phyloP scores from a whole-genome alignment of 2,113 vertebrate species.

The Pseudopodoces humilis region DNA sequence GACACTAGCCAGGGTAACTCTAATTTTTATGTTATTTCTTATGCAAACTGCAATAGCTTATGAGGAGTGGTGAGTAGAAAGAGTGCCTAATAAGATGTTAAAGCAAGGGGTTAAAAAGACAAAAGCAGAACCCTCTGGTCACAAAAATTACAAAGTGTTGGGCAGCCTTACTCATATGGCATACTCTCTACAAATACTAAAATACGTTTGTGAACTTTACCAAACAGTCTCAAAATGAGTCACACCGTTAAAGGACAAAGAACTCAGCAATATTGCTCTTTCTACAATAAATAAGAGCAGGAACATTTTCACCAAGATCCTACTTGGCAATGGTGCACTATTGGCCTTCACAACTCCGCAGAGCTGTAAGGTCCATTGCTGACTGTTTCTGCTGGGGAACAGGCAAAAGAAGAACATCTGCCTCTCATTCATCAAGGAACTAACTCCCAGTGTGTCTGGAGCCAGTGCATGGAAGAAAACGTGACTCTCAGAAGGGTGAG shows the following conservation, averaged over 20 bases:
- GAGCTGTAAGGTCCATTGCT: background rate
- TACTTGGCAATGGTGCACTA: background rate
- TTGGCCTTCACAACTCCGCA: background rate
- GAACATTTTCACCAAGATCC: background rate
- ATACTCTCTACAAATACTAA: slow-evolving; percentile 2
- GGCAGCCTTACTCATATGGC: background rate
- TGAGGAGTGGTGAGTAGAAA: background rate
- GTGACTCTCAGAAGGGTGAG: background rate
- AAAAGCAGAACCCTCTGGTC: slow-evolving; percentile 20
- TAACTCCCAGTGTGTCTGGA: background rate
- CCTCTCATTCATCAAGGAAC: background rate
- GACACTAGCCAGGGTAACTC: background rate
- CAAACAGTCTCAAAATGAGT: slow-evolving; percentile 28
- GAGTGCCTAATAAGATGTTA: background rate
- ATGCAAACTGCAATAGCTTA: background rate
- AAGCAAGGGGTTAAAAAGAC: background rate
- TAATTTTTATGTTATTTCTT: background rate
- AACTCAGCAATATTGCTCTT: background rate
- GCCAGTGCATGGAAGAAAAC: background rate
- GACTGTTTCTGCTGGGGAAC: background rate
- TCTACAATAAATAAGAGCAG: background rate
- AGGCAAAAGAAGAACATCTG: background rate
- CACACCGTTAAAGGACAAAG: background rate
- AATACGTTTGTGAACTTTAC: slow-evolving; percentile 9
- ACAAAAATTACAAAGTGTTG: background rate